Conservation (phyloP, 2,113 vertebrate species). For the Zosterops japonicus region DNA sequence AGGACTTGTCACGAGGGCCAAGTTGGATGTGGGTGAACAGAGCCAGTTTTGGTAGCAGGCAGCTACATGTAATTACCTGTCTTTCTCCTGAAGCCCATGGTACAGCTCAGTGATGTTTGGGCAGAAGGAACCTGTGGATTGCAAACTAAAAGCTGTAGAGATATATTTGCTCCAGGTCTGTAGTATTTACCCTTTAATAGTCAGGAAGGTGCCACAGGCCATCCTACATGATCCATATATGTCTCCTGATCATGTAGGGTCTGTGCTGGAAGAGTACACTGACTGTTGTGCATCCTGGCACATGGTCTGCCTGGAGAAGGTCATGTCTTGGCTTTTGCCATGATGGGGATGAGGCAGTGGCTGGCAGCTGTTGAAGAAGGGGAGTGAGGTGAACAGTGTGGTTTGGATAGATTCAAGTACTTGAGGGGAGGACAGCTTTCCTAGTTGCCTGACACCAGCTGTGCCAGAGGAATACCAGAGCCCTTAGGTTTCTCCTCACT, state of each 20-base stretch:
- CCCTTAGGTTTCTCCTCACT: neutral
- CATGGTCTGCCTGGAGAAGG: neutral
- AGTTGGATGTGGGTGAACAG: neutral
- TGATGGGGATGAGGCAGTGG: neutral
- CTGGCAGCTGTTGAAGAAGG: neutral
- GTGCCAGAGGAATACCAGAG: neutral
- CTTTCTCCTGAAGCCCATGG: neutral
- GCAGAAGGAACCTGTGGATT: neutral
- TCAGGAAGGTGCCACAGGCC: neutral
- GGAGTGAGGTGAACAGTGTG: neutral
- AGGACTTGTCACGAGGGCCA: neutral
- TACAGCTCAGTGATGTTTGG: neutral
- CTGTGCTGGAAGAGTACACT: neutral
- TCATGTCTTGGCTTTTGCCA: rapidly evolving
- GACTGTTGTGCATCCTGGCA: neutral
- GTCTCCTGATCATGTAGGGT: neutral
- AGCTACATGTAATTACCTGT: neutral
- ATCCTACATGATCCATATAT: neutral
- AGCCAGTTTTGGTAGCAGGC: neutral
- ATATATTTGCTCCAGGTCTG: neutral
- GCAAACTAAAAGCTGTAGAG: neutral
- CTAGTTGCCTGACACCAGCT: neutral
- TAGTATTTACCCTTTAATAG: neutral
- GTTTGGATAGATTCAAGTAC: neutral
- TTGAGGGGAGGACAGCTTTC: neutral